Conservation (phyloP, 2,113 vertebrate species). For the Psittacara wagleri region DNA sequence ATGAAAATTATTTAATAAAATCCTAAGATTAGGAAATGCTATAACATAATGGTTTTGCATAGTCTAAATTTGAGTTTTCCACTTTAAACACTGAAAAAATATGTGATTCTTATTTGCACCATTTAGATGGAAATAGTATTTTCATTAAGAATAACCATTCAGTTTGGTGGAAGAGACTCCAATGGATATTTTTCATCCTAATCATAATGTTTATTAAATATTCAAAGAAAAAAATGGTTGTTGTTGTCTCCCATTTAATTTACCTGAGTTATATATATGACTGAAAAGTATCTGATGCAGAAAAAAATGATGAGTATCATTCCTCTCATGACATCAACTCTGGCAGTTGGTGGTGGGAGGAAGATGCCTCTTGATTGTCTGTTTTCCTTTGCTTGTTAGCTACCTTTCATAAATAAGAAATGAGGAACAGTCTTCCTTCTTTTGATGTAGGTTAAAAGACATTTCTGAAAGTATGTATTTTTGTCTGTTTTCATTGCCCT, state of each 20-base stretch:
- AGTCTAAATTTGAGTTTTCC: not conserved
- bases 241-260: not conserved
- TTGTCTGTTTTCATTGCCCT: not conserved
- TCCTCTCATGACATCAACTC: not conserved
- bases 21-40: not conserved
- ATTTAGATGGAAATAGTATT: not conserved
- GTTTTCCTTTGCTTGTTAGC: not conserved
- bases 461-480: not conserved
- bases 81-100: not conserved
- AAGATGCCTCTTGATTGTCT: conserved; percentile 7
- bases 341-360: not conserved
- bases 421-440: not conserved
- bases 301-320: not conserved
- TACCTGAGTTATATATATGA: not conserved
- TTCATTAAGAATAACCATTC: not conserved
- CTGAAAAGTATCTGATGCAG: not conserved
- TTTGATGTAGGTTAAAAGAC: not conserved
- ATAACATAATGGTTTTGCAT: not conserved
- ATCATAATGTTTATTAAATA: not conserved
- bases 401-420: conserved; percentile 38
- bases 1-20: not conserved
- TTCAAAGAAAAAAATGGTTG: not conserved
- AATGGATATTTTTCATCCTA: not conserved
- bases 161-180: not conserved
- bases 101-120: not conserved